Conservation (phyloP, 2,113 vertebrate species). For the Hydrochoerus hydrochaeris region DNA sequence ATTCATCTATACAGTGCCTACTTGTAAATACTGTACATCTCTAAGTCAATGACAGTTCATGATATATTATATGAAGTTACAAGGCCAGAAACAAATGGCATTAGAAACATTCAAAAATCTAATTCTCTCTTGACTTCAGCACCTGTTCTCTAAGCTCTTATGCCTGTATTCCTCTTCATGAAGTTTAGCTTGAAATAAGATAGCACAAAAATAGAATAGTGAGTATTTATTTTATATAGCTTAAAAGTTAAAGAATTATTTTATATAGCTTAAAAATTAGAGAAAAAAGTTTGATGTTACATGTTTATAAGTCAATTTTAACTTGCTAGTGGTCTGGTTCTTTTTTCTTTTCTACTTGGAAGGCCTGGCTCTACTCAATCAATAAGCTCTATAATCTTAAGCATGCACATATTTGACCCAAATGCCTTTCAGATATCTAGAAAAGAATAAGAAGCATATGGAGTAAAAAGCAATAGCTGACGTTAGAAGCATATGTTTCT, state of each 20-base stretch:
- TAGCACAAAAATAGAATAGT: background rate
- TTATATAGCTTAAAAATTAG: background rate
- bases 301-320: constrained; percentile 15
- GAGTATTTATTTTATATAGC: background rate
- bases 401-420: constrained; percentile 35
- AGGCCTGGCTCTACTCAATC: background rate
- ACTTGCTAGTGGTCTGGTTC: background rate
- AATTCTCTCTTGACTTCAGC: background rate
- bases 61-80: background rate
- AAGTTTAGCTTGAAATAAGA: constrained; percentile 18
- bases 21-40: background rate
- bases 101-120: background rate
- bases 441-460: constrained; percentile 67
- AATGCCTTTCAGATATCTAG: constrained; percentile 64
- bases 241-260: constrained; percentile 21
- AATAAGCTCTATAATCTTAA: background rate
- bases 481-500: constrained; percentile 60
- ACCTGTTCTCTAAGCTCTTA: constrained; percentile 17
- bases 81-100: constrained; percentile 27
- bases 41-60: background rate
- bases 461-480: constrained; percentile 59
- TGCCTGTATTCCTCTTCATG: background rate
- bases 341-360: background rate
- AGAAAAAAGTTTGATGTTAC: background rate
- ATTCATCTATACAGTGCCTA: background rate